Conservation (phyloP, 1,140 invertebrate species). For the Eupristina koningsbergeri region DNA sequence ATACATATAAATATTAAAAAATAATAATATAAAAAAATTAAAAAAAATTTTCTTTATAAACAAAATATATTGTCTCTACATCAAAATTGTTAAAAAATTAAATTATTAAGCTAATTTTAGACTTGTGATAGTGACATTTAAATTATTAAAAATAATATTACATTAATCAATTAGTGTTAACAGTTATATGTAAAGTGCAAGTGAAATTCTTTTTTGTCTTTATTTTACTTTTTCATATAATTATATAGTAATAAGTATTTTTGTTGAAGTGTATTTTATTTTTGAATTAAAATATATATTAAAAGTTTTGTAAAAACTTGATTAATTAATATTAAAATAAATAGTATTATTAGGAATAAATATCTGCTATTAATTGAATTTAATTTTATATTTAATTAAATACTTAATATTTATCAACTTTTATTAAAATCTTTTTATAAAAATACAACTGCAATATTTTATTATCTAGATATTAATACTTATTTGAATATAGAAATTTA, state of each 20-base stretch:
- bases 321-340: conserved; percentile 16
- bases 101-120: conserved; percentile 6
- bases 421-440: conserved; percentile 38
- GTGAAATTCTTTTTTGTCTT: not conserved
- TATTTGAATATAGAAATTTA: conserved; percentile 28
- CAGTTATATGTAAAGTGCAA: not conserved
- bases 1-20: not conserved
- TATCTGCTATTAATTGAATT: not conserved
- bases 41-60: not conserved
- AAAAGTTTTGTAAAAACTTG: conserved; percentile 7
- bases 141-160: not conserved
- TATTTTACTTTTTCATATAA: not conserved
- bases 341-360: not conserved
- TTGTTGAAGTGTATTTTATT: not conserved
- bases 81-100: not conserved
- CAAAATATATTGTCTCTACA: not conserved
- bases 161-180: not conserved
- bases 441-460: conserved; percentile 38
- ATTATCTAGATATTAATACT: conserved; percentile 10
- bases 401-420: conserved; percentile 27
- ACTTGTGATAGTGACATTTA: conserved; percentile 19
- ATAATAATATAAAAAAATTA: not conserved
- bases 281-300: not conserved
- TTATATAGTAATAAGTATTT: not conserved
- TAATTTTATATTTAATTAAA: conserved; percentile 9